These are phyloP conservation scores for Urechis unicinctus DNA, from an alignment of 2,888 invertebrate genomes.

Conservation along the genomic window DNA sequence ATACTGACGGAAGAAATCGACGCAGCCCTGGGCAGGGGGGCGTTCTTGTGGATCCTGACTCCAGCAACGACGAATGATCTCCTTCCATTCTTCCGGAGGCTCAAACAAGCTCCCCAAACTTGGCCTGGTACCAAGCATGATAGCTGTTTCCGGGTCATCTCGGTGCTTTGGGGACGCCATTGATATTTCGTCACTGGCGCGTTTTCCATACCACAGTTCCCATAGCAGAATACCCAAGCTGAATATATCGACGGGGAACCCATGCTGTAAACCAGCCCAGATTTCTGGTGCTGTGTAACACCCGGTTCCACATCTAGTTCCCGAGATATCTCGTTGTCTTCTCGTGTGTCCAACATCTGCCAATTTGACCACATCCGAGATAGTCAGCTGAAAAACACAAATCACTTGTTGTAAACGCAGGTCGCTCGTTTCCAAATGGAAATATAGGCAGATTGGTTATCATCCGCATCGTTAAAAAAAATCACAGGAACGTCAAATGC, in stretches of 20 bases:
- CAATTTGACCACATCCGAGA: constrained; percentile 26
- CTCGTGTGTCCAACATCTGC: constrained; percentile 40
- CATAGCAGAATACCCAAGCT: constrained; percentile 29
- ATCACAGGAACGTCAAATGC: too few species aligned
- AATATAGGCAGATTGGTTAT: too few species aligned
- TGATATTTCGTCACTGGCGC: constrained; percentile 23
- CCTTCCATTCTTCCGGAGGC: constrained; percentile 25
- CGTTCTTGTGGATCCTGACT: constrained; percentile 21
- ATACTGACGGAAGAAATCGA: background rate
- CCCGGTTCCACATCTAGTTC: constrained; percentile 31
- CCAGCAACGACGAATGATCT: constrained; percentile 26
- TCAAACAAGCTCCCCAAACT: constrained; percentile 20
- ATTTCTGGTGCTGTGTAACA: constrained; percentile 43
- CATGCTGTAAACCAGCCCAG: constrained; percentile 19
- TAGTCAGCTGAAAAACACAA: constrained; percentile 22
- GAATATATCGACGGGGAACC: constrained; percentile 30
- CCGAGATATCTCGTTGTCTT: constrained; percentile 27
- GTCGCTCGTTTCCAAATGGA: too few species aligned
- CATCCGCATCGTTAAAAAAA: too few species aligned
- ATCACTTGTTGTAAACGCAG: too few species aligned
- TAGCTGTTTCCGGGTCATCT: constrained; percentile 22
- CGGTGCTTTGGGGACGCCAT: constrained; percentile 7
- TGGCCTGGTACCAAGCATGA: constrained; percentile 28
- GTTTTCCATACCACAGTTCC: constrained; percentile 36
- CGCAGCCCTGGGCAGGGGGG: constrained; percentile 7